Percentiles rank a stretch among this genome's conserved stretches.
Conservation (phyloP, 2,113 vertebrate species). For the Sinocyclocheilus anshuiensis region DNA sequence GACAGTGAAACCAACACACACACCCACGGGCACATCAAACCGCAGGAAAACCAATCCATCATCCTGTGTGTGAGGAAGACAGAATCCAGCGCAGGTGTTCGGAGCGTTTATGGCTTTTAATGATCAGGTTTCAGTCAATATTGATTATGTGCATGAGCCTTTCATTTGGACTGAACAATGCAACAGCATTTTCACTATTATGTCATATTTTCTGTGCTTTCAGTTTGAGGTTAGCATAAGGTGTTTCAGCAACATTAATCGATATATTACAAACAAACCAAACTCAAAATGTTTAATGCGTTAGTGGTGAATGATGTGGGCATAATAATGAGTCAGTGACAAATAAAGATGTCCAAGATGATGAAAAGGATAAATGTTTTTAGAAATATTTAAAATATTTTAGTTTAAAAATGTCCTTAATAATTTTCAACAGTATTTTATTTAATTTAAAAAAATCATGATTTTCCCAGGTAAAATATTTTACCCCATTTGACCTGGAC, state of each 20-base stretch:
- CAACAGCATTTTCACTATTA: not conserved
- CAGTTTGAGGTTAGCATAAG: not conserved
- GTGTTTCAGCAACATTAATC: not conserved
- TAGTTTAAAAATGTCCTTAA: too few species aligned
- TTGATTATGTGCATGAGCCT: not conserved
- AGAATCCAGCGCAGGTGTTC: not conserved
- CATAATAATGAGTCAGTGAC: not conserved
- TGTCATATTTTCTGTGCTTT: not conserved
- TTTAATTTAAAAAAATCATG: not conserved
- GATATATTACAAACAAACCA: not conserved
- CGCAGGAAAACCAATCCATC: conserved; percentile 22
- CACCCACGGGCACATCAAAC: not conserved
- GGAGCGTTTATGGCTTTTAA: not conserved
- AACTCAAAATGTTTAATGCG: not conserved
- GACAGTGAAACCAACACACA: not conserved
- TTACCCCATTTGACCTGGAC: not conserved
- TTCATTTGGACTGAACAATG: conserved; percentile 8
- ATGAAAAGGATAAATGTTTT: not conserved
- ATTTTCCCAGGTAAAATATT: not conserved
- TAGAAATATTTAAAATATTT: not conserved
- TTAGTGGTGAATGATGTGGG: not conserved
- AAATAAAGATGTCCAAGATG: not conserved
- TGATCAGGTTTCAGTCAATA: conserved; percentile 34
- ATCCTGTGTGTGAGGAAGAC: not conserved
- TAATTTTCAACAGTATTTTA: not conserved